Percentiles rank a stretch among this genome's conserved stretches.
These are phyloP conservation scores for pig (Sus scrofa) DNA, from an alignment of 2,113 vertebrate species.

Conservation along the genomic window DNA sequence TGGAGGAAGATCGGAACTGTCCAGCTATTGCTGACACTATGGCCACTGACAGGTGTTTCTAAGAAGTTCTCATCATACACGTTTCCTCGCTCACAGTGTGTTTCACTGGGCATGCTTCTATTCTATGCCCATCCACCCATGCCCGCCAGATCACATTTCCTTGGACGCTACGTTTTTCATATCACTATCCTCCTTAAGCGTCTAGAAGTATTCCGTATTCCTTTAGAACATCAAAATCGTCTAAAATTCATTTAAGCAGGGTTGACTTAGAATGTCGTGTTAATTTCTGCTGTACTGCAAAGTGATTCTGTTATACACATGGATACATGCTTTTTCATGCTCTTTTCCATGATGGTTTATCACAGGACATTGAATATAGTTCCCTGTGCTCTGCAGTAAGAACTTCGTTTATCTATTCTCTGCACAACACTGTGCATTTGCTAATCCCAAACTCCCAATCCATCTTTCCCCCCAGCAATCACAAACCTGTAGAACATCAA, in stretches of 20 bases:
- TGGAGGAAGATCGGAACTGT: not conserved
- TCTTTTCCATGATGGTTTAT: too few species aligned
- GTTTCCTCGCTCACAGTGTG: not conserved
- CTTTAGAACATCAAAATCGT: not conserved
- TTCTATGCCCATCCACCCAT: slow-evolving; percentile 15
- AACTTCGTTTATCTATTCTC: too few species aligned
- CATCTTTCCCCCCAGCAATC: not conserved
- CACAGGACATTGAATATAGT: too few species aligned
- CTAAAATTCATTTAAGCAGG: not conserved
- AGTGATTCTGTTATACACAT: too few species aligned
- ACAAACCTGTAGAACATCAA: not conserved
- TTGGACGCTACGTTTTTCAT: not conserved
- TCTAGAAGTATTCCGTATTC: not conserved
- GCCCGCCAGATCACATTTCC: slow-evolving; percentile 37
- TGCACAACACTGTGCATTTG: too few species aligned
- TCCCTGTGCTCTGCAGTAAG: too few species aligned
- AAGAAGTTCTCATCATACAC: not conserved
- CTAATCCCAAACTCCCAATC: not conserved
- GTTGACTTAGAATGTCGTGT: not conserved
- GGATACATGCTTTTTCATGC: too few species aligned
- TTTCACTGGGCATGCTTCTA: not conserved
- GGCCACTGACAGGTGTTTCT: not conserved
- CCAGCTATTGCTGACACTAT: not conserved
- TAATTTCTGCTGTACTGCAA: not conserved
- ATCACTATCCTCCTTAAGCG: not conserved